Evolutionary conservation across 2,888 invertebrate genomes (phyloP).

Genomic region (Drosophila kanekoi): DNA sequence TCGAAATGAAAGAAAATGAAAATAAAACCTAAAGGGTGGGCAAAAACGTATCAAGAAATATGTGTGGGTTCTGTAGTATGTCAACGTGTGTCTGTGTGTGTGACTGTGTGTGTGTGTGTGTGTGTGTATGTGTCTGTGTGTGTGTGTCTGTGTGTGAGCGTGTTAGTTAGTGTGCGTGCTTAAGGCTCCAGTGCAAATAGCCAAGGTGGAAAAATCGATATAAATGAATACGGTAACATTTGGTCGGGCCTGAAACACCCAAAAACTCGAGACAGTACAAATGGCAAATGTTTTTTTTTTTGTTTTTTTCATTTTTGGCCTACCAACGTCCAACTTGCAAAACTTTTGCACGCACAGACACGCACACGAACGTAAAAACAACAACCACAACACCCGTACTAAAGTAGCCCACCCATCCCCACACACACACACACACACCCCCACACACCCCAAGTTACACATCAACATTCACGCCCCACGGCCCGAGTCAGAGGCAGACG

Average conservation of each 20-base stretch:
- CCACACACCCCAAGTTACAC: constrained; percentile 12
- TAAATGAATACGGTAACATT: constrained; percentile 77
- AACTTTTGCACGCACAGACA: constrained; percentile 73
- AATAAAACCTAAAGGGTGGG: constrained; percentile 49
- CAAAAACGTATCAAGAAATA: constrained; percentile 43
- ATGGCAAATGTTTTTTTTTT: constrained; percentile 59
- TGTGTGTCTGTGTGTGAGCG: constrained; percentile 26
- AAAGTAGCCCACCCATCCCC: constrained; percentile 13
- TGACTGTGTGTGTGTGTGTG: no score
- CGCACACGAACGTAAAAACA: constrained; percentile 34
- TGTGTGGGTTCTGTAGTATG: constrained; percentile 54
- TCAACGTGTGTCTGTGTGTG: constrained; percentile 51
- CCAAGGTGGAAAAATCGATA: constrained; percentile 78
- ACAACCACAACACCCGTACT: constrained; percentile 30
- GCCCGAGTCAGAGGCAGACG: constrained; percentile 56
- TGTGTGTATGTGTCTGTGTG: constrained; percentile 28
- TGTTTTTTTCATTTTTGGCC: constrained; percentile 18
- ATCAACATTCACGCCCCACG: constrained; percentile 25
- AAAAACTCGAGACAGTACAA: constrained; percentile 59
- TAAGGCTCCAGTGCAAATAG: constrained; percentile 61
- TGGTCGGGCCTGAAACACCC: constrained; percentile 50
- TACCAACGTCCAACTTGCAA: constrained; percentile 61
- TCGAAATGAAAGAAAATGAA: constrained; percentile 52
- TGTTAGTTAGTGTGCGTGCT: constrained; percentile 41
- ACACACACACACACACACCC: constrained; percentile 18